Evolutionary conservation across 2,888 invertebrate species (phyloP).

Genomic region (Biston stratarius): DNA sequence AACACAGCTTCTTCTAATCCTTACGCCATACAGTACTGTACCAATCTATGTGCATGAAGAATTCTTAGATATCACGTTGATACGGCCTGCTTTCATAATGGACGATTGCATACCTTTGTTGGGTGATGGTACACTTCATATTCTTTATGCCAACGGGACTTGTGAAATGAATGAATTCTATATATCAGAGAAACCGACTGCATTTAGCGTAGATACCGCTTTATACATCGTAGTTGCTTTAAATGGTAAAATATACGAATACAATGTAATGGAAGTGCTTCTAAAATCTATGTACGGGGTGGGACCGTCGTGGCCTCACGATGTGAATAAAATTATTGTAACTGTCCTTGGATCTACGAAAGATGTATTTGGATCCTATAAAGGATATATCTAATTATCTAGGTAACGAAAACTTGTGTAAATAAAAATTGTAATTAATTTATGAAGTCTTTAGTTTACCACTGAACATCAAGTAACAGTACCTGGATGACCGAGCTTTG

Average conservation of each 20-base stretch:
- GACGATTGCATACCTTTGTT: conserved; percentile 68
- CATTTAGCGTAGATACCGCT: conserved; percentile 69
- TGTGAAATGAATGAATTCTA: conserved; percentile 64
- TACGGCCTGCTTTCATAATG: conserved; percentile 74
- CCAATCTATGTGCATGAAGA: conserved; percentile 58
- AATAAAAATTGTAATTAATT: not conserved
- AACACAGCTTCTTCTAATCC: conserved; percentile 59
- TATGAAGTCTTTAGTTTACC: too few relatives aligned
- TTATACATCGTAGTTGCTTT: conserved; percentile 69
- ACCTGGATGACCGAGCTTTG: too few relatives aligned
- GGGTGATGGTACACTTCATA: conserved; percentile 62
- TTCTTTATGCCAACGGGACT: conserved; percentile 66
- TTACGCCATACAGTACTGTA: conserved; percentile 55
- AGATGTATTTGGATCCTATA: conserved; percentile 3
- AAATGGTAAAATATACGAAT: conserved; percentile 73
- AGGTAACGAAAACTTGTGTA: not conserved
- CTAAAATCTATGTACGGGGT: conserved; percentile 67
- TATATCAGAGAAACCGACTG: conserved; percentile 61
- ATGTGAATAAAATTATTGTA: conserved; percentile 64
- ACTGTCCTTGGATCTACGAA: conserved; percentile 47
- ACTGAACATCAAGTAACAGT: too few relatives aligned
- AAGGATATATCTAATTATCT: conserved; percentile 1
- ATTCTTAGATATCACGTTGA: conserved; percentile 58
- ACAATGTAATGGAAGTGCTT: conserved; percentile 71
- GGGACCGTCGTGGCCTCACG: conserved; percentile 51